Conservation (phyloP, 2,113 vertebrate species). For the Sus scrofa region T2T-Sscrofa CM000817.6:149953001-149953500, state of each 20-base stretch:
- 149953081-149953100: neutral
- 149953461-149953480: neutral
- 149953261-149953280: neutral
- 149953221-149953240: neutral
- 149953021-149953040: neutral
- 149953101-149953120: neutral
- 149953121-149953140: neutral
- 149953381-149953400: slow-evolving; percentile 22
- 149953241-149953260: neutral
- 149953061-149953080: neutral
- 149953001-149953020: neutral
- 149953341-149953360: neutral
- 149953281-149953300: neutral
- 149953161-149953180: neutral
- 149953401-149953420: neutral
- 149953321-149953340: slow-evolving; percentile 9
- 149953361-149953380: neutral
- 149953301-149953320: neutral
- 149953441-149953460: neutral
- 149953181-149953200: neutral
- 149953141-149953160: neutral
- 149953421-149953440: slow-evolving; percentile 51
- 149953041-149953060: neutral
- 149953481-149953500: neutral
- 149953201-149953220: neutral